Evolutionary conservation across 2,888 invertebrate species (phyloP).

Genomic region (Thereva unica): DNA sequence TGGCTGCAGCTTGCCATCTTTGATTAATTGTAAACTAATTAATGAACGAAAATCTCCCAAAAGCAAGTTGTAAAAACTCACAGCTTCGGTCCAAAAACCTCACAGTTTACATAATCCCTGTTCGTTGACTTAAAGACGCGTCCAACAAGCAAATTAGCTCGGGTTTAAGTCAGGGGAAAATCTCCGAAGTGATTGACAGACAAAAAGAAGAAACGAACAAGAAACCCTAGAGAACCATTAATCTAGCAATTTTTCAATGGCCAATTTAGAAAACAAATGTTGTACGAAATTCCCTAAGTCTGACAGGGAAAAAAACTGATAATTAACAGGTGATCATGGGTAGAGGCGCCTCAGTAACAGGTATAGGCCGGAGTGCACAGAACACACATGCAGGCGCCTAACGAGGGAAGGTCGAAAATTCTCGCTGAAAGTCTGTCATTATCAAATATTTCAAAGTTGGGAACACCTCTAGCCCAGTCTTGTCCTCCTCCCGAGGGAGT

Average conservation of each 20-base stretch:
- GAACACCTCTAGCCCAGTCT: constrained; percentile 31
- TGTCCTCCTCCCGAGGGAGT: constrained; percentile 14
- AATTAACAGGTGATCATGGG: constrained; percentile 40
- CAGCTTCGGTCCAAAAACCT: no score
- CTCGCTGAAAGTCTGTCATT: constrained; percentile 41
- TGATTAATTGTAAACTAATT: no score
- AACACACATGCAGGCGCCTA: constrained; percentile 36
- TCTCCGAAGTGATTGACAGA: no score
- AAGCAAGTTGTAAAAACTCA: no score
- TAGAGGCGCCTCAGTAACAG: constrained; percentile 20
- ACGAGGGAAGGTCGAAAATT: constrained; percentile 40
- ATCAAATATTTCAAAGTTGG: constrained; percentile 37
- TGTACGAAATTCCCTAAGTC: constrained; percentile 30
- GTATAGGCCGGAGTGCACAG: constrained; percentile 4
- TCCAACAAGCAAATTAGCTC: no score
- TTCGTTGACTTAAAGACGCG: no score
- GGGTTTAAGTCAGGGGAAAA: no score
- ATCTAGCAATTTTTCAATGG: constrained; percentile 42
- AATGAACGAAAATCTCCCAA: no score
- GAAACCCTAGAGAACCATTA: constrained; percentile 32
- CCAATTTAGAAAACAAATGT: constrained; percentile 43
- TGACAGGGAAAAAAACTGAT: constrained; percentile 28
- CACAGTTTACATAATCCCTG: no score
- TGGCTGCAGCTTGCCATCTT: no score
- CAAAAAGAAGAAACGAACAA: constrained; percentile 9